Evolutionary conservation across 1,140 invertebrate species (phyloP).

Genomic region (Odontomachus brunneus): DNA sequence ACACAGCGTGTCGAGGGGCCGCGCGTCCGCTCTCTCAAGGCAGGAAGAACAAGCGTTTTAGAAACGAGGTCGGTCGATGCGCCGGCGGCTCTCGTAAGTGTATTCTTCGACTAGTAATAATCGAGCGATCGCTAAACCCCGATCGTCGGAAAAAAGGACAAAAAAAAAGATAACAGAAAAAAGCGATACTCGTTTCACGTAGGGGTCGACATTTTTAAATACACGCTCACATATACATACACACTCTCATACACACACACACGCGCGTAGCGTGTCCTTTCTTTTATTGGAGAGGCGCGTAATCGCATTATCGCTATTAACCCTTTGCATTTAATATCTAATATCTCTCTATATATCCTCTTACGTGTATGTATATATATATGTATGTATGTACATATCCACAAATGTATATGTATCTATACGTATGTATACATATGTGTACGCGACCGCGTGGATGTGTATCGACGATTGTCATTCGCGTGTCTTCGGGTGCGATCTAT

Average conservation of each 20-base stretch:
- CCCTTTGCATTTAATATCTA: slow-evolving; percentile 57
- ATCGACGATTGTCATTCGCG: slow-evolving; percentile 3
- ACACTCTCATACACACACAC: slow-evolving; percentile 19
- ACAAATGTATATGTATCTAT: not conserved
- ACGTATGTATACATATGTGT: slow-evolving; percentile 61
- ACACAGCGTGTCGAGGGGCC: slow-evolving; percentile 59
- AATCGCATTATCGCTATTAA: slow-evolving; percentile 75
- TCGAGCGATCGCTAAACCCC: slow-evolving; percentile 14
- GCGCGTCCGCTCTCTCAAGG: slow-evolving; percentile 58
- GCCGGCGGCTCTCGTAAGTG: slow-evolving; percentile 54
- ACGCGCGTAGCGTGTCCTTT: slow-evolving; percentile 60
- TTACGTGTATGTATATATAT: slow-evolving; percentile 60
- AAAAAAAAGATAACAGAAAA: slow-evolving; percentile 6
- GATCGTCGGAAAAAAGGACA: slow-evolving; percentile 13
- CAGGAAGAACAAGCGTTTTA: slow-evolving; percentile 42
- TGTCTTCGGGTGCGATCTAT: not conserved
- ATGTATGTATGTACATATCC: slow-evolving; percentile 71
- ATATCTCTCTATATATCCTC: slow-evolving; percentile 46
- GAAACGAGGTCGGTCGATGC: slow-evolving; percentile 44
- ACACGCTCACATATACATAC: too few species aligned
- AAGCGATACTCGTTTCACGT: slow-evolving; percentile 73
- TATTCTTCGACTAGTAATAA: slow-evolving; percentile 67
- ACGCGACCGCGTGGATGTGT: slow-evolving; percentile 49
- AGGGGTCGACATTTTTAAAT: slow-evolving; percentile 69
- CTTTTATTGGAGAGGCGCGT: slow-evolving; percentile 74